A percentile compares a stretch with the other conserved stretches of the same genome.
These are phyloP conservation scores for Falco rusticolus DNA, from an alignment of 2,797 vertebrate species.

Conservation along the genomic window DNA sequence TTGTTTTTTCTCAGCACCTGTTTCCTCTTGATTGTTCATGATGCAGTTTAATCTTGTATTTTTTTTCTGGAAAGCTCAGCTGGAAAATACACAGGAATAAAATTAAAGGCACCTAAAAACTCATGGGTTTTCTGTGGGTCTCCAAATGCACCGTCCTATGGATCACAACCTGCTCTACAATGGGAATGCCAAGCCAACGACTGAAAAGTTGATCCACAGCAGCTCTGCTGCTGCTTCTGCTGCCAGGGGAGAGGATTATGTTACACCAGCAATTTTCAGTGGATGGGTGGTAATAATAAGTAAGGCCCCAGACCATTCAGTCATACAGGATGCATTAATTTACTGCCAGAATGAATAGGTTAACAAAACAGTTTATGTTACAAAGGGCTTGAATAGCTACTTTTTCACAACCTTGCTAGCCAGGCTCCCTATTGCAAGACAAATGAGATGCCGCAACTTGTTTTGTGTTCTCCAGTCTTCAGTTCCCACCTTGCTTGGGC, in stretches of 20 bases:
- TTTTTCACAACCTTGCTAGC: not conserved
- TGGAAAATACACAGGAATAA: not conserved
- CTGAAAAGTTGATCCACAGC: not conserved
- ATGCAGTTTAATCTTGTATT: not conserved
- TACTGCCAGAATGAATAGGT: constrained; percentile 12
- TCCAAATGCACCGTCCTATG: not conserved
- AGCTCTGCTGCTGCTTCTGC: not conserved
- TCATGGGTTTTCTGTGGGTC: not conserved
- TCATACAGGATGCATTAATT: constrained; percentile 20
- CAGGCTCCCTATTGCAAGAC: not conserved
- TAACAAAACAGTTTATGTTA: constrained; percentile 2
- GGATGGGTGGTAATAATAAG: not conserved
- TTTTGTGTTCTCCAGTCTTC: not conserved
- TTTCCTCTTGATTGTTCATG: not conserved
- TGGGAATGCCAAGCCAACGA: not conserved
- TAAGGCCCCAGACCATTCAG: not conserved
- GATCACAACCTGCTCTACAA: not conserved
- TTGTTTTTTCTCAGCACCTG: not conserved
- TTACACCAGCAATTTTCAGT: constrained; percentile 2
- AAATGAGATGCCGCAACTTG: not conserved
- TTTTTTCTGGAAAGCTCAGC: not conserved
- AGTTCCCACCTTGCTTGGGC: not conserved
- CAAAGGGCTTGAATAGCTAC: not conserved
- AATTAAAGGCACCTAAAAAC: not conserved
- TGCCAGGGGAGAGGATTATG: not conserved